These are phyloP conservation scores for Arctopsyche grandis DNA, from an alignment of 1,140 invertebrate genomes.

Conservation along the genomic window DNA sequence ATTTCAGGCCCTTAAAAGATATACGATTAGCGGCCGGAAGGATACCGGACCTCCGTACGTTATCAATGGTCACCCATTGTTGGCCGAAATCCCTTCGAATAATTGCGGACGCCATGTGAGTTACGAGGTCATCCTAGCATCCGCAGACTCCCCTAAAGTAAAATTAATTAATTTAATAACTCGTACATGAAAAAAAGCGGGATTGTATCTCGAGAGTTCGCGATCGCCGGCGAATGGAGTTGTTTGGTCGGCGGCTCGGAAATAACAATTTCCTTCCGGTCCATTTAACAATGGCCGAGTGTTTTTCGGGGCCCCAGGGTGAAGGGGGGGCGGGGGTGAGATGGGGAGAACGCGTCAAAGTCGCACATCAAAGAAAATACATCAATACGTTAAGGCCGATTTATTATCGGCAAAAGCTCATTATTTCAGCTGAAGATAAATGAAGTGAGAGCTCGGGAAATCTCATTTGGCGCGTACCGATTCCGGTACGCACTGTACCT, in stretches of 20 bases:
- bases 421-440: slow-evolving; percentile 28
- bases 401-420: slow-evolving; percentile 32
- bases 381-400: slow-evolving; percentile 37
- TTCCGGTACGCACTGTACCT: not conserved
- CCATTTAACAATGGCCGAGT: slow-evolving; percentile 5
- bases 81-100: not conserved
- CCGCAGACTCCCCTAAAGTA: not conserved
- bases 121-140: not conserved
- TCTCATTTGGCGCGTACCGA: slow-evolving; percentile 16
- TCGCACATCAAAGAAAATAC: slow-evolving; percentile 26
- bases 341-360: not conserved
- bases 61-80: slow-evolving; percentile 4
- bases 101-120: not conserved
- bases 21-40: slow-evolving; percentile 23
- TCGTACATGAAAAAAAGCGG: not conserved
- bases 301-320: not conserved
- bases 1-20: slow-evolving; percentile 20
- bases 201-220: too few species aligned
- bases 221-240: not conserved
- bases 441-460: slow-evolving; percentile 29
- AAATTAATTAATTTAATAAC: not conserved
- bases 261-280: slow-evolving; percentile 18
- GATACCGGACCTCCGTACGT: slow-evolving; percentile 3
- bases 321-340: not conserved
- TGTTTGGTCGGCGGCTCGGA: not conserved